Conservation (phyloP, 2,888 invertebrate species). For the Agonum fuliginosum region DNA sequence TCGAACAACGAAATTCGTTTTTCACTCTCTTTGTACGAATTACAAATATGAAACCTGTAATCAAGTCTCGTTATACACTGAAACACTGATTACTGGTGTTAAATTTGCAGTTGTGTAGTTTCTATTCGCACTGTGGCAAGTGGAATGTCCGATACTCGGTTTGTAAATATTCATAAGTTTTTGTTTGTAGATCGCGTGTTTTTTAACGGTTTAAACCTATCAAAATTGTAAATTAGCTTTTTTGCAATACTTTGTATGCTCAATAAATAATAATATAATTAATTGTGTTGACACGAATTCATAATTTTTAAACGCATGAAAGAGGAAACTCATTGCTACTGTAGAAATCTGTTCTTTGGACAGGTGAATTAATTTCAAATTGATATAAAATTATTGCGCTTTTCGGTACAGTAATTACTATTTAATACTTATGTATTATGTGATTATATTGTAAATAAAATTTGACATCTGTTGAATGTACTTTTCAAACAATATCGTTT, state of each 20-base stretch:
- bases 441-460: neutral
- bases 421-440: neutral
- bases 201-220: slow-evolving; percentile 2
- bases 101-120: slow-evolving; percentile 2
- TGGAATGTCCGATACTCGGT: neutral
- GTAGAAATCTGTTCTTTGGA: slow-evolving; percentile 22
- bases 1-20: slow-evolving; percentile 5
- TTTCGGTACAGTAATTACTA: neutral
- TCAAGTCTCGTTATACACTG: slow-evolving; percentile 6
- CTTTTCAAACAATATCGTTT: too few relatives aligned
- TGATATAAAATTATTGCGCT: neutral
- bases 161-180: slow-evolving; percentile 24
- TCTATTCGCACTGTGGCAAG: neutral
- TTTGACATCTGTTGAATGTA: neutral
- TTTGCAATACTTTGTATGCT: slow-evolving; percentile 17
- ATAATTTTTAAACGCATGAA: neutral
- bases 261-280: slow-evolving; percentile 34
- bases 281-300: slow-evolving; percentile 14
- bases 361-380: slow-evolving; percentile 12
- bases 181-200: slow-evolving; percentile 1
- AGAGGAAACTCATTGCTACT: slow-evolving; percentile 12
- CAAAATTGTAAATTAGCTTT: slow-evolving; percentile 28
- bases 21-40: slow-evolving; percentile 2
- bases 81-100: neutral
- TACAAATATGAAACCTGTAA: slow-evolving; percentile 18